Conservation (phyloP, 2,888 invertebrate species). For the Eupithecia centaureata region DNA sequence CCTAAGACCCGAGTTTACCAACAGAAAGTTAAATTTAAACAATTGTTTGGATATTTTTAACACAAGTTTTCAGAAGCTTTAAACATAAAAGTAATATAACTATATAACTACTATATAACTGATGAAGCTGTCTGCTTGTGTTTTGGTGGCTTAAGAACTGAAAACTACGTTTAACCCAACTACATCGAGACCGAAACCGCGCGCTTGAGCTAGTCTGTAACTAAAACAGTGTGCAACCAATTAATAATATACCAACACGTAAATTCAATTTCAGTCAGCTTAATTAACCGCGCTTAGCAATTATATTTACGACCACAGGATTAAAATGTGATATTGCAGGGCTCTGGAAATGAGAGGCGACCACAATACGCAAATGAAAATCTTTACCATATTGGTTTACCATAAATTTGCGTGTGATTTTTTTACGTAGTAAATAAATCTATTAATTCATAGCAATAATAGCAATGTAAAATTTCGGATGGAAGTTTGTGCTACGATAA, state of each 20-base stretch:
- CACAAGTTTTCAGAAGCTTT: no score
- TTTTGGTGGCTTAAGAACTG: no score
- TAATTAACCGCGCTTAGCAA: conserved; percentile 54
- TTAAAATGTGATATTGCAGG: conserved; percentile 64
- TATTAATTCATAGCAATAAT: background rate
- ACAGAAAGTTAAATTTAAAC: no score
- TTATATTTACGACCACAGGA: conserved; percentile 57
- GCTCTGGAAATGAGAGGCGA: conserved; percentile 66
- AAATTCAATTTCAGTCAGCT: conserved; percentile 18
- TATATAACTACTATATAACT: no score
- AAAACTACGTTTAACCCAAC: no score
- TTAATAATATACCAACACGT: conserved; percentile 10
- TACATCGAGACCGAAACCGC: background rate
- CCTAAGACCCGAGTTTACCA: no score
- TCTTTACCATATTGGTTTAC: conserved; percentile 73
- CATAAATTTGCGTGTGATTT: conserved; percentile 57
- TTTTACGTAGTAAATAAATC: background rate
- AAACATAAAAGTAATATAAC: no score
- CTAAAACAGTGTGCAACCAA: conserved; percentile 2
- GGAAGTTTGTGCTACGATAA: background rate
- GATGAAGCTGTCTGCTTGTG: no score
- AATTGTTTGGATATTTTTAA: no score
- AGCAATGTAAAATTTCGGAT: background rate
- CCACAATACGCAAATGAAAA: conserved; percentile 80
- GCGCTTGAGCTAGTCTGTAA: background rate